Conservation (phyloP, 2,113 vertebrate genomes). For the Turnix velox region DNA sequence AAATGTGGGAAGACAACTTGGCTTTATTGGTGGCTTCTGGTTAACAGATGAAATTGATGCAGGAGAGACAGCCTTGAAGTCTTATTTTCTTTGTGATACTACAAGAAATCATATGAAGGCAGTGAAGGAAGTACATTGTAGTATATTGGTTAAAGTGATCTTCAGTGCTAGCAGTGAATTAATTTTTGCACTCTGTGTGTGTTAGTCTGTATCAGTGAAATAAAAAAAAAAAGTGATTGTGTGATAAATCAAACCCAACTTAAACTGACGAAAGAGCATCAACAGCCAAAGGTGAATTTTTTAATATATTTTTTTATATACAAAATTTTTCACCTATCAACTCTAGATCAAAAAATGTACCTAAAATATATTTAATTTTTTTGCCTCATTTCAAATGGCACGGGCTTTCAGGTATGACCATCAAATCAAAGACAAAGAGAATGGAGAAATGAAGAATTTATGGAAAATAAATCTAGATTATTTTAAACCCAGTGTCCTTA, state of each 20-base stretch:
- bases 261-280: neutral
- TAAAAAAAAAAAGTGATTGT: neutral
- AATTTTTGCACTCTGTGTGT: neutral
- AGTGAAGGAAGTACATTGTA: neutral
- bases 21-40: neutral
- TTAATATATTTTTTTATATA: too few relatives aligned
- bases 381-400: neutral
- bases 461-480: neutral
- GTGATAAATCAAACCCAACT: neutral
- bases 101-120: rapidly evolving
- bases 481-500: neutral
- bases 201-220: neutral
- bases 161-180: neutral
- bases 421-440: neutral
- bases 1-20: neutral
- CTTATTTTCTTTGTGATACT: neutral
- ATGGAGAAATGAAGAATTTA: neutral
- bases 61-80: neutral
- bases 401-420: neutral
- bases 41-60: neutral
- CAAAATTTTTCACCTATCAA: too few relatives aligned
- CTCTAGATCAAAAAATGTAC: neutral
- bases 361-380: neutral
- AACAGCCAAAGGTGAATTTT: neutral
- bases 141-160: neutral